These are phyloP conservation scores for Falcaria lacertinaria DNA, from an alignment of 2,888 invertebrate genomes.

Conservation along the genomic window DNA sequence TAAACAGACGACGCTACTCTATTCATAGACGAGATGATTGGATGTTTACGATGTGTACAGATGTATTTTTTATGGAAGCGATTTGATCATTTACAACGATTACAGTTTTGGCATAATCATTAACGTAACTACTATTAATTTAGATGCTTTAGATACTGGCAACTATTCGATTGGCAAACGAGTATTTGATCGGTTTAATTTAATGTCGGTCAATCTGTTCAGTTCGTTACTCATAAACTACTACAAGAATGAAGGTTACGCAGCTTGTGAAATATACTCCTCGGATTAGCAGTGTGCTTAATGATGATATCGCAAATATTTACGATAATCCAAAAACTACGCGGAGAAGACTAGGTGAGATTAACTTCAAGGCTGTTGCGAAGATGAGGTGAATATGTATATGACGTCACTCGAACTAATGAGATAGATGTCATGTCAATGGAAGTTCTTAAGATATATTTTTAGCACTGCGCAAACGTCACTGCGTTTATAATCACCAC, in stretches of 20 bases:
- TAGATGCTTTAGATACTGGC: not conserved
- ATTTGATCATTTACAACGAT: not conserved
- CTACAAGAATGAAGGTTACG: not conserved
- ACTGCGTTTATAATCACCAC: too few species aligned
- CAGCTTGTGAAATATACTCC: not conserved
- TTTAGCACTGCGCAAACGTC: not conserved
- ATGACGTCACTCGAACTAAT: not conserved
- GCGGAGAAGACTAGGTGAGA: not conserved
- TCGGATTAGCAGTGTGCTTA: not conserved
- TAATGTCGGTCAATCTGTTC: not conserved
- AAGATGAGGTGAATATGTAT: not conserved
- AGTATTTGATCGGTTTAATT: not conserved
- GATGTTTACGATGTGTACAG: slow-evolving; percentile 4
- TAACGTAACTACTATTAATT: not conserved
- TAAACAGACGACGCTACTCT: slow-evolving; percentile 38
- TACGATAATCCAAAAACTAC: not conserved
- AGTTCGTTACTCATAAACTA: not conserved
- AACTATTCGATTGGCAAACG: not conserved
- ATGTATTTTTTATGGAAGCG: not conserved
- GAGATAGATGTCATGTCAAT: not conserved
- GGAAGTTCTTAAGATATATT: not conserved
- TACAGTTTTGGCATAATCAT: not conserved
- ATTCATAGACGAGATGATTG: slow-evolving; percentile 25
- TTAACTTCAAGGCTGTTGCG: not conserved
- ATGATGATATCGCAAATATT: not conserved